A percentile compares a stretch with the other conserved stretches of the same genome.
Evolutionary conservation across 2,113 vertebrate species (phyloP).

Genomic region (Salminus brasiliensis): DNA sequence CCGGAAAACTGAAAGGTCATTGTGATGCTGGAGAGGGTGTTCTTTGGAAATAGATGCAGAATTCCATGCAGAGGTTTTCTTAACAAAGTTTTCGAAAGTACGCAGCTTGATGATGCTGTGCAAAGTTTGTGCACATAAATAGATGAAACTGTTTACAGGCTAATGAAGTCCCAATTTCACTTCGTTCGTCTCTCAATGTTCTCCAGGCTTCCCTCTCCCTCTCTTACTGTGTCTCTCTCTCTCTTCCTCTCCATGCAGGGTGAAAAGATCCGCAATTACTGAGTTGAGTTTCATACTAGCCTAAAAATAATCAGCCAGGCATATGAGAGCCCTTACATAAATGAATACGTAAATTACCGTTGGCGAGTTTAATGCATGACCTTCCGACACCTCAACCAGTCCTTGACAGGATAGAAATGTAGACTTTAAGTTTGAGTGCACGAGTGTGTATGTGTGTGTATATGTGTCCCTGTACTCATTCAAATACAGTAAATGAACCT

Average conservation of each 20-base stretch:
- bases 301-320: constrained; percentile 41
- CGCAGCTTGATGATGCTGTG: background rate
- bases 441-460: background rate
- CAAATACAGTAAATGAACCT: constrained; percentile 41
- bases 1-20: too few species aligned
- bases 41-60: too few species aligned
- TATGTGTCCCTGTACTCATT: constrained; percentile 31
- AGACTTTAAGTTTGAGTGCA: constrained; percentile 6
- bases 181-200: background rate
- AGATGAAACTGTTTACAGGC: constrained; percentile 4
- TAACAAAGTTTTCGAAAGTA: background rate
- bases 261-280: constrained; percentile 28
- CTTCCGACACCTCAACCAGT: constrained; percentile 29
- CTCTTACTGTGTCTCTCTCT: background rate
- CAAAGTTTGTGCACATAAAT: background rate
- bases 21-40: too few species aligned
- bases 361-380: constrained; percentile 40
- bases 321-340: constrained; percentile 29
- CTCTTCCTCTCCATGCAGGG: constrained; percentile 10
- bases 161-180: constrained; percentile 32
- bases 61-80: background rate
- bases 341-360: constrained; percentile 33
- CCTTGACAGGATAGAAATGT: constrained; percentile 28
- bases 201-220: constrained; percentile 14
- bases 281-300: constrained; percentile 17